Base-by-base conservation (phyloP, 2,113 vertebrate genomes). In the Chionis minor region DNA sequence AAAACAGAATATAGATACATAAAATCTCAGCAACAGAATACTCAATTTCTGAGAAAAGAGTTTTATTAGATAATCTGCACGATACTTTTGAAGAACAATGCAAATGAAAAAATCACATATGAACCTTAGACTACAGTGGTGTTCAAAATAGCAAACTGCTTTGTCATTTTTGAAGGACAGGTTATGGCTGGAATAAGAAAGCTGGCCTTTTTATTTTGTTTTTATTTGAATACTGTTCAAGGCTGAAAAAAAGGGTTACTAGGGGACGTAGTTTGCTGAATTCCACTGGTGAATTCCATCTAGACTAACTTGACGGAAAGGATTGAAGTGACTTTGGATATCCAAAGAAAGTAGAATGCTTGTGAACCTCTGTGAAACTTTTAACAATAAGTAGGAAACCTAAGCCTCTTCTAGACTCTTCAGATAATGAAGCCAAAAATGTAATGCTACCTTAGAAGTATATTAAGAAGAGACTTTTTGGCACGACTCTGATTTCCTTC, bases 11-110 rank as follows among this genome's bases (percentile, higher is more conserved):
- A 95, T 88, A 91, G 95, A 97, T 93, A 97, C 85, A 94, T 86
- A 88, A 90, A 96, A 95, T 79, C 94, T 96, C 91, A 90, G 88
- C 94, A 95, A 94, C 93, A 80, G 95, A 90, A 91, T 95, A 92
- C 78, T 97, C 94, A 79, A 28, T 94, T 95, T 81, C 71, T 92
- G n/a, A 86, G 75, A 85, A 73, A 95, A 93, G 52, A 74, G 66
- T 95, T 96, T 97, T 97, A 96, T 97, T 97, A 91, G 84, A 97
- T 97, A 97, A 97, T 94, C 87, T 93, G 32, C 66, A 51, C 5
- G 35, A 82, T 85, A 82, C 79, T 92, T 86, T 71, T 77, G 89
- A 95, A 92, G 84, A 97, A 92, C 70, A 95, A 93, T 69, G 72
- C 10, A 52, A 94, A 82, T 72, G 7, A 89, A 92, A 93, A 88